A percentile compares a stretch with the other conserved stretches of the same genome.
Conservation (phyloP, 2,113 vertebrate species). For the Rissa tridactyla region DNA sequence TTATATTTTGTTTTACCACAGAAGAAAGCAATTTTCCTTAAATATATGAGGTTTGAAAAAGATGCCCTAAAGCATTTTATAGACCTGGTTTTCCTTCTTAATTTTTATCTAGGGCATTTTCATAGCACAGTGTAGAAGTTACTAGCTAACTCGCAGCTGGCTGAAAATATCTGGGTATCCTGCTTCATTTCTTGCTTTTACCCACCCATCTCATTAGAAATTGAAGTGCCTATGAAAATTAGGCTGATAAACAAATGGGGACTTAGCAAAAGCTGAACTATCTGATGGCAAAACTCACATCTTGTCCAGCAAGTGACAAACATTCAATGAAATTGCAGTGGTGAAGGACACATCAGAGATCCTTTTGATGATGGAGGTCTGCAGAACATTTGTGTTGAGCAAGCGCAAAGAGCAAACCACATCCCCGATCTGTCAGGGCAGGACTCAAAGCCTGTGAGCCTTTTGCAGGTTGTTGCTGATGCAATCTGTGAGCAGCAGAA, state of each 20-base stretch:
- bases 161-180: neutral
- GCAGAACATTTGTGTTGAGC: neutral
- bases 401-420: rapidly evolving
- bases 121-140: neutral
- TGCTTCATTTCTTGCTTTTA: neutral
- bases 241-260: neutral
- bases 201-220: neutral
- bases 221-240: neutral
- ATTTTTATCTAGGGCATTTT: neutral
- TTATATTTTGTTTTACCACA: neutral
- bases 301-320: neutral
- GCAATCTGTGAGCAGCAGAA: neutral
- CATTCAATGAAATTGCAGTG: rapidly evolving
- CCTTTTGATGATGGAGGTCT: neutral
- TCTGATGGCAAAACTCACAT: neutral
- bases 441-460: neutral
- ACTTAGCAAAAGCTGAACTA: neutral
- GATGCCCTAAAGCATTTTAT: neutral
- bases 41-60: neutral
- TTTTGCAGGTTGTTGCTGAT: neutral
- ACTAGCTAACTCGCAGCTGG: neutral
- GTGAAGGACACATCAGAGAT: neutral
- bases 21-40: neutral
- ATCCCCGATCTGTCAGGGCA: neutral
- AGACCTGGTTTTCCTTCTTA: neutral